Evolutionary conservation across 1,140 invertebrate species (phyloP), one percentile per base, ranked within the genome.

Genomic region (Rhopalosiphum maidis): DNA sequence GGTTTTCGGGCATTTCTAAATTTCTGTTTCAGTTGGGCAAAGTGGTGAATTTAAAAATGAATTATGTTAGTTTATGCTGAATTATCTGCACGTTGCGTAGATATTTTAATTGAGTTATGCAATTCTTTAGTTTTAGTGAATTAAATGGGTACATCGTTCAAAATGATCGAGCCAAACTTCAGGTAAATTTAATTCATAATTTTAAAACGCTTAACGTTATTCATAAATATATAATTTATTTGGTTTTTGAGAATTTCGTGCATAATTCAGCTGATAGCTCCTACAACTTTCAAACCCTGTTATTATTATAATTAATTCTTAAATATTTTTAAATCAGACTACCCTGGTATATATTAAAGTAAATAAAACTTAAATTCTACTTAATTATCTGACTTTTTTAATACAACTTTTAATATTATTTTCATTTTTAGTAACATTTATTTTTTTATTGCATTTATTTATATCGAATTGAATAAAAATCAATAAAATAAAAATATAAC

Each of bases 241-340:
- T 77, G 60, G n/a, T 77, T 77, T 77, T 77, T n/a, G 60, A 77
- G 30, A 77, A 77, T 77, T 77, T 77, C 2, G 60, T 77, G 60
- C 60, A 77, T 77, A 77, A 77, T 77, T 77, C n/a, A 77, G 18
- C 30, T 77, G 30, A n/a, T 77, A 77, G 15, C 11, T n/a, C 30
- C 30, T 77, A 77, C 30, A 77, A 77, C 60, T 77, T 77, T 77
- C 60, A 77, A 77, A n/a, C 30, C 60, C 60, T n/a, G 60, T 77
- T 77, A 77, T 77, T 77, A n/a, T 77, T n/a, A 77, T 77, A 77
- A 77, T 77, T 77, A 77, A 77, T 77, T 77, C 60, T 77, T 77
- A 77, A 77, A 77, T 4, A 77, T 77, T 77, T 77, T 77, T 15
- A 77, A 77, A 77, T 77, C 60, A 77, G 15, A n/a, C 60, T 77